Evolutionary conservation across 2,888 invertebrate species (phyloP).

Genomic region (Therioaphis trifolii): DNA sequence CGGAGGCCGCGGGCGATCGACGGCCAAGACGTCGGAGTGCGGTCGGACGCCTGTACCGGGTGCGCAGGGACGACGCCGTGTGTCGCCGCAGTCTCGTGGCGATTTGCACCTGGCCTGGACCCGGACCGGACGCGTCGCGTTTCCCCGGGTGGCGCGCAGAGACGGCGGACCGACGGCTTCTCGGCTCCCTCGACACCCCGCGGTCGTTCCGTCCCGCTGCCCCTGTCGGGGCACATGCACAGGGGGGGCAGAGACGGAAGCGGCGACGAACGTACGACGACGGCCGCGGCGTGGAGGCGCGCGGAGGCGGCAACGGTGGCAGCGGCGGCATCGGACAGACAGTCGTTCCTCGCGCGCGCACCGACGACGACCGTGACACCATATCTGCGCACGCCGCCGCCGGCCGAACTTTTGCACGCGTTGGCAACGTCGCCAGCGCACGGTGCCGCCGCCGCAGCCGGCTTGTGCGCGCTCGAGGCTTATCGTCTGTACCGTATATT

Average conservation of each 20-base stretch:
- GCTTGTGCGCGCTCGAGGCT: not conserved
- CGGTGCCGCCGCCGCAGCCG: not conserved
- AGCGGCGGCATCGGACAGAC: not conserved
- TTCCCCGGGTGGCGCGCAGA: not conserved
- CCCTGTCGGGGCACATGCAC: not conserved
- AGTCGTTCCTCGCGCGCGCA: slow-evolving; percentile 27
- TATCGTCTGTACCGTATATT: slow-evolving; percentile 14
- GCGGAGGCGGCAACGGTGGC: not conserved
- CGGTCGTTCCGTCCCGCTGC: not conserved
- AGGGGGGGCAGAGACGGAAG: not conserved
- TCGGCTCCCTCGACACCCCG: not conserved
- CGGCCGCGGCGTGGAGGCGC: not conserved
- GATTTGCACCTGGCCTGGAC: too few species aligned
- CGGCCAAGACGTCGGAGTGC: too few species aligned
- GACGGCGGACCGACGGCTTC: not conserved
- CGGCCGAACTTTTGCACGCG: slow-evolving; percentile 53
- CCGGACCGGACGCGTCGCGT: too few species aligned
- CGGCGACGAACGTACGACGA: not conserved
- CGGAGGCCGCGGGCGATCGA: too few species aligned
- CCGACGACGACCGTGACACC: slow-evolving; percentile 14
- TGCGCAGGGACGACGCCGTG: too few species aligned
- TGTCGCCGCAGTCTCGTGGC: too few species aligned
- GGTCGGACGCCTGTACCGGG: too few species aligned
- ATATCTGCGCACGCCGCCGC: not conserved
- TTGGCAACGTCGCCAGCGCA: slow-evolving; percentile 42